Evolutionary conservation across 2,888 invertebrate species (phyloP).

Genomic region (Watsonalla binaria): DNA sequence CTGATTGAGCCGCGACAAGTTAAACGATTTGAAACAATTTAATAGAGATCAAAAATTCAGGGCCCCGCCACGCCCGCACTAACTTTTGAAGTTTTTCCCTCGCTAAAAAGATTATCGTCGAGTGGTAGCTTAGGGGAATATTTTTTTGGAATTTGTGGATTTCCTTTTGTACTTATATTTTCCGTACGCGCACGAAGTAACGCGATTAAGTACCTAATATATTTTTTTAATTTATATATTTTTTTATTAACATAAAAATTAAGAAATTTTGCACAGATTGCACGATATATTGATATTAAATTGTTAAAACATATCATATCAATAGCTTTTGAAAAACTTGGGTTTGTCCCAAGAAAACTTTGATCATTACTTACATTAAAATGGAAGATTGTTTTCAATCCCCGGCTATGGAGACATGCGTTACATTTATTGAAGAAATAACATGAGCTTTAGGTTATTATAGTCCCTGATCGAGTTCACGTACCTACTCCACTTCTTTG

Average conservation of each 20-base stretch:
- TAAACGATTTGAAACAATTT: slow-evolving; percentile 80
- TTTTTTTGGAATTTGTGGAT: slow-evolving; percentile 65
- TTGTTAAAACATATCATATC: too few species aligned
- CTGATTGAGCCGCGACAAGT: slow-evolving; percentile 79
- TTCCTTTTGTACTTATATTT: slow-evolving; percentile 45
- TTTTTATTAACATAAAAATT: neutral
- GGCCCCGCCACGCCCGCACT: slow-evolving; percentile 70
- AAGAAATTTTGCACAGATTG: slow-evolving; percentile 10
- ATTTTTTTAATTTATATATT: neutral
- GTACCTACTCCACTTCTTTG: slow-evolving; percentile 70
- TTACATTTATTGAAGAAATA: slow-evolving; percentile 51
- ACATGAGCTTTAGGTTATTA: slow-evolving; percentile 60
- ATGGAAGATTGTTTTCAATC: slow-evolving; percentile 30
- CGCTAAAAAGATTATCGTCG: slow-evolving; percentile 75
- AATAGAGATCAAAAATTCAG: slow-evolving; percentile 78
- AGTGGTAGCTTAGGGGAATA: slow-evolving; percentile 68
- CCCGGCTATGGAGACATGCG: slow-evolving; percentile 22
- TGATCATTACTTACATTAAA: neutral
- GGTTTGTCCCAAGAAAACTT: neutral
- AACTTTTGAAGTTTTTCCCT: slow-evolving; percentile 79
- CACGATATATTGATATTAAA: too few species aligned
- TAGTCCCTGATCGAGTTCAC: slow-evolving; percentile 67
- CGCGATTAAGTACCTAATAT: neutral
- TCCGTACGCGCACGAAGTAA: neutral
- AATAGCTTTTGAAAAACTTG: too few species aligned